Percentiles rank a stretch among this genome's conserved stretches.
Evolutionary conservation across 2,888 invertebrate species (phyloP).

Genomic region (Steinernema carpocapsae): DNA sequence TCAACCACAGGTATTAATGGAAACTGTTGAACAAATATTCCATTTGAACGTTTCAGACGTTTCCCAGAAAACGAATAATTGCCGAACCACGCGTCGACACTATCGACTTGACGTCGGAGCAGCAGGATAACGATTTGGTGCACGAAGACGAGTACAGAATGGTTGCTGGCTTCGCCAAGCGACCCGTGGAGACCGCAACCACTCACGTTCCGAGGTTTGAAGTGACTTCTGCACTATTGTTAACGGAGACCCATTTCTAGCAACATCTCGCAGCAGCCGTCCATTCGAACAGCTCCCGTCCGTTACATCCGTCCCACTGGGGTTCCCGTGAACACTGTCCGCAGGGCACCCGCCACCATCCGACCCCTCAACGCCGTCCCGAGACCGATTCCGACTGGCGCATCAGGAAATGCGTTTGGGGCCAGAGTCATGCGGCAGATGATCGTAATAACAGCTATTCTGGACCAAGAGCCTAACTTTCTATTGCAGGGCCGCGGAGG

Average conservation of each 20-base stretch:
- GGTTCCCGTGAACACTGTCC: background rate
- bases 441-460: background rate
- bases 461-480: background rate
- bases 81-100: conserved; percentile 12
- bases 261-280: background rate
- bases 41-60: background rate
- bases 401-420: background rate
- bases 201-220: conserved; percentile 5
- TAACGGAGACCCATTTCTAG: background rate
- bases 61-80: conserved; percentile 1
- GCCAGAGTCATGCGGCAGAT: conserved; percentile 19
- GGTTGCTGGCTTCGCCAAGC: conserved; percentile 16
- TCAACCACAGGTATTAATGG: background rate
- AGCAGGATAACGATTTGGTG: background rate
- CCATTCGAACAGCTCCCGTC: conserved; percentile 1
- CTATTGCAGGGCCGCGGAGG: conserved; percentile 3
- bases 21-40: background rate
- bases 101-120: conserved; percentile 19
- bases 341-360: background rate
- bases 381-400: background rate
- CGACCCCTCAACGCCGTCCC: background rate
- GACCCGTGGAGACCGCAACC: background rate
- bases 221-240: background rate
- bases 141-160: conserved; percentile 26
- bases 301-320: background rate